phyloP scores from a whole-genome alignment of 2,888 invertebrate species.

The Pocota personata region DNA sequence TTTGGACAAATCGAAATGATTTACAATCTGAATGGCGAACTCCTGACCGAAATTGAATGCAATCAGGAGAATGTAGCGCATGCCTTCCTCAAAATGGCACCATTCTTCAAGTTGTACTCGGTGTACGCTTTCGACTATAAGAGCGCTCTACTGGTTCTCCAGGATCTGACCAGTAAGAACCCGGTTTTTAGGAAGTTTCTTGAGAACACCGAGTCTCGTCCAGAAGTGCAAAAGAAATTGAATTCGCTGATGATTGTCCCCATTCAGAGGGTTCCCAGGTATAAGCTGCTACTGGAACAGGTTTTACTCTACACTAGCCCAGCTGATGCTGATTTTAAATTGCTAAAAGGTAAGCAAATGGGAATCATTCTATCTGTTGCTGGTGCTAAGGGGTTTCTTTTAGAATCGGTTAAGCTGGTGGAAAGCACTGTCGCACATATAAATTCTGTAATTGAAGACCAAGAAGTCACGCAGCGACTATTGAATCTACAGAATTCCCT shows the following conservation, averaged over 20 bases:
- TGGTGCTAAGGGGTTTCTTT: neutral
- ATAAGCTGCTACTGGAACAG: constrained; percentile 88
- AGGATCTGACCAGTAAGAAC: constrained; percentile 84
- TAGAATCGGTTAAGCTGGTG: constrained; percentile 87
- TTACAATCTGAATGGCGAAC: constrained; percentile 86
- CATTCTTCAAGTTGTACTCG: constrained; percentile 91
- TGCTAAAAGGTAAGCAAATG: constrained; percentile 83
- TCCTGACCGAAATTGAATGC: constrained; percentile 85
- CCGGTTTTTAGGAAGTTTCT: constrained; percentile 85
- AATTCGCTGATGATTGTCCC: constrained; percentile 90
- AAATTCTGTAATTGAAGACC: constrained; percentile 88
- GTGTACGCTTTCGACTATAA: constrained; percentile 90
- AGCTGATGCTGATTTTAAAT: constrained; percentile 84
- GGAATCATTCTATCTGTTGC: rapidly evolving
- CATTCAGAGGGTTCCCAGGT: constrained; percentile 90
- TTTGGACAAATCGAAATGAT: constrained; percentile 87
- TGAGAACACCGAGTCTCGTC: constrained; percentile 86
- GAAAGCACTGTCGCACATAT: constrained; percentile 88
- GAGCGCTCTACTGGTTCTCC: constrained; percentile 85
- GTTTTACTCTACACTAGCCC: constrained; percentile 85
- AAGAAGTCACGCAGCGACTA: constrained; percentile 88
- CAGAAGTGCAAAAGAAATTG: constrained; percentile 88
- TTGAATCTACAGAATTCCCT: constrained; percentile 87
- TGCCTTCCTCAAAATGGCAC: constrained; percentile 88
- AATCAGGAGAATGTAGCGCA: constrained; percentile 85